These are phyloP conservation scores for Eumacrocentrus americanus DNA, from an alignment of 2,888 invertebrate species.

Conservation along the genomic window DNA sequence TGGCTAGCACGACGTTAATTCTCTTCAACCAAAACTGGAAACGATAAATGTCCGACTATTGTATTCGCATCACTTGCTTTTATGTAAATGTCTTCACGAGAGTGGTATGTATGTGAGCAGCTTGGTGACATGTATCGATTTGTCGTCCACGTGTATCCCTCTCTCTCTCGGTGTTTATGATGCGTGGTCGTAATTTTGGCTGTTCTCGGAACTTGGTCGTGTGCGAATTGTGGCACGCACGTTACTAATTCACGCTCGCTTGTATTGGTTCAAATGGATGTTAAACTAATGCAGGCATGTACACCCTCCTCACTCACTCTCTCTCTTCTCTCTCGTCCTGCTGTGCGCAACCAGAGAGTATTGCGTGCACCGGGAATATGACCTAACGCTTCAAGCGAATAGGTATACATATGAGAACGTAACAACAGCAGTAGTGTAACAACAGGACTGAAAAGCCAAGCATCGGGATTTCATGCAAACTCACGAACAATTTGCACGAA, in stretches of 20 bases:
- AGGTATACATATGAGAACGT: neutral
- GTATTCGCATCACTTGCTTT: slow-evolving; percentile 38
- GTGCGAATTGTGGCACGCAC: slow-evolving; percentile 25
- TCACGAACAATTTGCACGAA: slow-evolving; percentile 24
- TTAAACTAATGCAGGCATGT: slow-evolving; percentile 13
- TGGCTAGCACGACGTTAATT: slow-evolving; percentile 10
- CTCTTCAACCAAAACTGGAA: slow-evolving; percentile 28
- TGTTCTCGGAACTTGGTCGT: slow-evolving; percentile 26
- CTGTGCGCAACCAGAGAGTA: neutral
- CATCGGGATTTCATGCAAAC: slow-evolving; percentile 21
- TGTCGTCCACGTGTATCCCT: slow-evolving; percentile 11
- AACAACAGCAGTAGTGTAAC: slow-evolving; percentile 10
- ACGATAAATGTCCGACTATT: slow-evolving; percentile 42
- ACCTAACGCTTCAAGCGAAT: slow-evolving; percentile 10
- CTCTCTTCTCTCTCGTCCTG: too few species aligned
- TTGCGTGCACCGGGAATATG: slow-evolving; percentile 13
- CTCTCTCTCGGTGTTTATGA: slow-evolving; percentile 20
- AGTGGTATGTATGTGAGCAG: slow-evolving; percentile 15
- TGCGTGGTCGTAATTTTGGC: slow-evolving; percentile 28
- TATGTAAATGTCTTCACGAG: slow-evolving; percentile 41
- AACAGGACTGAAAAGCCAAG: slow-evolving; percentile 10
- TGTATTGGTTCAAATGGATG: slow-evolving; percentile 15
- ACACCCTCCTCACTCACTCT: too few species aligned
- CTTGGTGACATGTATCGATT: slow-evolving; percentile 31
- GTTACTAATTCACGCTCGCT: slow-evolving; percentile 28